Evolutionary conservation across 2,797 vertebrate genomes (phyloP), one percentile per base, ranked within the genome.

Genomic region (Heteromormyrus szaboi): DNA sequence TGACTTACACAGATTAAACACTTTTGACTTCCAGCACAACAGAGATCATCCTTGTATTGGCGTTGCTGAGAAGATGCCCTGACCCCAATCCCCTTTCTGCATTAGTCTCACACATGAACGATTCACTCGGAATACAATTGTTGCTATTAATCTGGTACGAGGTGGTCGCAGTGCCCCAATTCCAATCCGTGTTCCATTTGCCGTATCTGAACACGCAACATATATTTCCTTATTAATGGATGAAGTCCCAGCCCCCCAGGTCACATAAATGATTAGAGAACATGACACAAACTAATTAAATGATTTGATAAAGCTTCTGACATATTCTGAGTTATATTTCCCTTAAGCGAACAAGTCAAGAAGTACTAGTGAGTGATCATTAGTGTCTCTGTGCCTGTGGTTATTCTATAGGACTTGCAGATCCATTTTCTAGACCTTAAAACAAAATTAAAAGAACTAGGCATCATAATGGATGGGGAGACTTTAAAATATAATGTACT

Each of bases 281-380:
- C 85, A 56, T 86, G 14, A 86, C 33, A 59, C 85, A 56, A 86
- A 86, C 53, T 59, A 86, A 59, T 86, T n/a, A 86, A 56, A 86
- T 51, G 22, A 29, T 53, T n/a, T 41, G 25, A 19, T 59, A 86
- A 59, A 33, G 51, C 25, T 54, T n/a, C 19, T 51, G 50, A 86
- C 72, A 79, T 33, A 54, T 51, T 29, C n/a, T 33, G n/a, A 53
- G 48, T 86, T 54, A 51, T 86, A 86, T 56, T 86, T 85, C 50
- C 50, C 83, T 85, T 85, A 85, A 51, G 83, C 22, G 22, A 85
- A 53, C 83, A 51, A 53, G 50, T 51, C 46, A 51, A 29, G 22
- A 51, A 53, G 50, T 25, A 59, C 54, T 59, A 51, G 19, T 84
- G 83, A 14, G 46, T 51, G 83, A 22, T 85, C 22, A 85, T 25